Conservation (phyloP, 2,797 vertebrate genomes). For the Moxostoma hubbsi region DNA sequence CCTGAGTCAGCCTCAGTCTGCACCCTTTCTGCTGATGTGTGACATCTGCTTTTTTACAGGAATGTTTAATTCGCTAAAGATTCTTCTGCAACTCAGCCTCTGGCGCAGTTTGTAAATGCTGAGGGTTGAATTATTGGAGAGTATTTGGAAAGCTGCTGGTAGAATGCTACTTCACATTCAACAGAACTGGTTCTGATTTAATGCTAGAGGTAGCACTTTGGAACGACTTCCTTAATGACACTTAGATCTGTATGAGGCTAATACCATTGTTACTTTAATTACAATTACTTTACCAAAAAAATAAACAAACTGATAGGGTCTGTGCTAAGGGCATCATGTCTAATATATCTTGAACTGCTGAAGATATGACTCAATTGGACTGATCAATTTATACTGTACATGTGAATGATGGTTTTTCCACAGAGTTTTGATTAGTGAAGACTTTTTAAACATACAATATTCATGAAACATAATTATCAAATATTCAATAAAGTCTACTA, state of each 20-base stretch:
- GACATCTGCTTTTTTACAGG: conserved; percentile 45
- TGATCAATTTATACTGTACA: no score
- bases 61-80: conserved; percentile 48
- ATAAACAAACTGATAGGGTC: not conserved
- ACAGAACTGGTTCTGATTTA: conserved; percentile 15
- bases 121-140: conserved; percentile 29
- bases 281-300: not conserved
- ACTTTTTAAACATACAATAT: no score
- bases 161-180: not conserved
- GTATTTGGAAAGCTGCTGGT: conserved; percentile 13
- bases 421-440: no score
- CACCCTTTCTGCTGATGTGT: conserved; percentile 49
- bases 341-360: no score
- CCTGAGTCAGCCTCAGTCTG: conserved; percentile 3
- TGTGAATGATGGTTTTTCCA: no score
- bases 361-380: no score
- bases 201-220: not conserved
- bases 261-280: not conserved
- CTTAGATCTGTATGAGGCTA: not conserved
- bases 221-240: not conserved
- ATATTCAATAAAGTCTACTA: no score
- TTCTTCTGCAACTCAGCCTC: conserved; percentile 11
- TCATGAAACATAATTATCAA: no score
- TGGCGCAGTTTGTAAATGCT: conserved; percentile 2
- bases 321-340: not conserved